Evolutionary conservation across 2,113 vertebrate genomes (phyloP).

Genomic region (Lepus americanus): DNA sequence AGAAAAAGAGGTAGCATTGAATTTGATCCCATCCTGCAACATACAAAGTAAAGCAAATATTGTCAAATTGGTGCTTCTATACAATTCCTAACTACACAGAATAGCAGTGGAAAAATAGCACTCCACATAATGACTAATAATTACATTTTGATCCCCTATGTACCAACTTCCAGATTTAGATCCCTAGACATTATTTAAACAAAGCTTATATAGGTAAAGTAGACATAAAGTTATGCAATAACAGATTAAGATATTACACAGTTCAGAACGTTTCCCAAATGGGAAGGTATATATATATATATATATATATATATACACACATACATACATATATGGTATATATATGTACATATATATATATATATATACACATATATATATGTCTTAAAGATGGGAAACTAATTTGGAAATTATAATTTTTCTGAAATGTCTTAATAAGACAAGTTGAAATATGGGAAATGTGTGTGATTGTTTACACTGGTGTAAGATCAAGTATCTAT

Average conservation of each 20-base stretch:
- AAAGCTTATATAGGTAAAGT: not conserved
- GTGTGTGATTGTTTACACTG: not conserved
- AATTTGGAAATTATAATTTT: slow-evolving; percentile 4
- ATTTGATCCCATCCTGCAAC: not conserved
- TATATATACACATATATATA: not conserved
- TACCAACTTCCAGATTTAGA: not conserved
- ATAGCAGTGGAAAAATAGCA: not conserved
- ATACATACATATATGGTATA: too few relatives aligned
- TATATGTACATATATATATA: too few relatives aligned
- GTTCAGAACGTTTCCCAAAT: not conserved
- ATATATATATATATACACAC: too few relatives aligned
- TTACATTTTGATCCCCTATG: not conserved
- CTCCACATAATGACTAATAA: not conserved
- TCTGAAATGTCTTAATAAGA: not conserved
- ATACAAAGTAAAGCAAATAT: slow-evolving; percentile 14
- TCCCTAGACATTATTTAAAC: not conserved
- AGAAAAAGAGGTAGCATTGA: slow-evolving; percentile 15
- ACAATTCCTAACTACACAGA: not conserved
- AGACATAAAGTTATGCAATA: not conserved
- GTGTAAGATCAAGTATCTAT: not conserved
- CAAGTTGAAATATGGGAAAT: not conserved
- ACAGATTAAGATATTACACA: not conserved
- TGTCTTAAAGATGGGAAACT: not conserved
- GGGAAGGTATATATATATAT: not conserved
- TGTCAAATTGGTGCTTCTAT: not conserved